phyloP scores from a whole-genome alignment of 2,797 vertebrate species.

The Chanos chanos region DNA sequence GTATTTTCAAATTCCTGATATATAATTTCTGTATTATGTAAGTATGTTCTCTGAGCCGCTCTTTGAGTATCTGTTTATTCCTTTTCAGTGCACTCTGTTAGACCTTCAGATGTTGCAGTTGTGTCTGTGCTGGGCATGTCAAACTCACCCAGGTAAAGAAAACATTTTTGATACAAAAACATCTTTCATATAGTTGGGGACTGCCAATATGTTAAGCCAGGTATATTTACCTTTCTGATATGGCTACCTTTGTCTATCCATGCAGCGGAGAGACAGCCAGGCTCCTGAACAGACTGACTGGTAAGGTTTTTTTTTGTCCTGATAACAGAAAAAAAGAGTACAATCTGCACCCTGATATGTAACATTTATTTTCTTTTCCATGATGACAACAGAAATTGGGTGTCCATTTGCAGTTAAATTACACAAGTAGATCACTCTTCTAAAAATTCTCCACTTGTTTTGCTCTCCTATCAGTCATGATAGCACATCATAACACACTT shows the following conservation, averaged over 20 bases:
- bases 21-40: too few species aligned
- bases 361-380: not conserved
- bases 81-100: slow-evolving; percentile 31
- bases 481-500: too few species aligned
- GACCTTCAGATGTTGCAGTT: slow-evolving; percentile 30
- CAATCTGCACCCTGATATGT: not conserved
- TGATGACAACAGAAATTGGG: not conserved
- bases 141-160: slow-evolving; percentile 17
- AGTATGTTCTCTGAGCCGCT: not conserved
- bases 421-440: not conserved
- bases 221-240: not conserved
- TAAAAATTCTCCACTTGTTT: not conserved
- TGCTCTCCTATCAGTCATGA: too few species aligned
- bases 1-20: not conserved
- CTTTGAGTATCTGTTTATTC: not conserved
- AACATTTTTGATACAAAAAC: not conserved
- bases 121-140: slow-evolving; percentile 32
- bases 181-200: not conserved
- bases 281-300: slow-evolving; percentile 53
- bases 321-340: not conserved
- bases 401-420: not conserved
- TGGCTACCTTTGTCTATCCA: not conserved
- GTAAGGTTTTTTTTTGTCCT: slow-evolving; percentile 50
- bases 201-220: not conserved
- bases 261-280: slow-evolving; percentile 53